phyloP scores from a whole-genome alignment of 1,140 invertebrate genomes.

The Hestina assimilis region DNA sequence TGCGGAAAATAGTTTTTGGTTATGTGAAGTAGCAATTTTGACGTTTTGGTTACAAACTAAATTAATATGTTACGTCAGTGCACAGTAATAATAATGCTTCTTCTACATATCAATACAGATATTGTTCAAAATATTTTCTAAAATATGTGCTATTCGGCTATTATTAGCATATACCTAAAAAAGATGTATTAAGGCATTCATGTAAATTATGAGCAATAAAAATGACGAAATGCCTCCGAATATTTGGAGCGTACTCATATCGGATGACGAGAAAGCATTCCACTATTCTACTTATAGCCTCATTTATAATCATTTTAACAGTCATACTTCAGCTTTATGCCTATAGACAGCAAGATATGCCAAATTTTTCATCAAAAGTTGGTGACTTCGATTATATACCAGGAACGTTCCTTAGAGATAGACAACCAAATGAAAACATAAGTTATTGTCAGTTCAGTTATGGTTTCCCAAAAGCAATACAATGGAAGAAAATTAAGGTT shows the following conservation, averaged over 20 bases:
- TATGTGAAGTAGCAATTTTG: no score
- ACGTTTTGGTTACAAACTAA: no score
- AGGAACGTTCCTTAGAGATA: conserved; percentile 78
- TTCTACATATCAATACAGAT: no score
- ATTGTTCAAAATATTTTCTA: no score
- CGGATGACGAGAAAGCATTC: conserved; percentile 54
- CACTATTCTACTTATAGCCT: conserved; percentile 47
- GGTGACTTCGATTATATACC: conserved; percentile 69
- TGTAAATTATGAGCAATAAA: conserved; percentile 42
- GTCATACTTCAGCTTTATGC: conserved; percentile 56
- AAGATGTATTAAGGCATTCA: not conserved
- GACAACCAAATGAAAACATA: conserved; percentile 70
- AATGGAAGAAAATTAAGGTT: conserved; percentile 72
- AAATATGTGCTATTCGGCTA: no score
- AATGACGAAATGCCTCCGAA: conserved; percentile 65
- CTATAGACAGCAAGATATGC: conserved; percentile 44
- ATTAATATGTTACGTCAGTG: not conserved
- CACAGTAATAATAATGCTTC: no score
- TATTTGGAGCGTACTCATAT: conserved; percentile 63
- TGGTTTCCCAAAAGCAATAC: conserved; percentile 78
- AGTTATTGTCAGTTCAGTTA: conserved; percentile 83
- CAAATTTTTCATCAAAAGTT: conserved; percentile 27
- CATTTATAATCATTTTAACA: conserved; percentile 48
- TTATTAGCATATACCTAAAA: not conserved
- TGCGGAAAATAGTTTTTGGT: no score